phyloP scores from a whole-genome alignment of 2,113 vertebrate genomes.

The Burhinus bistriatus region DNA sequence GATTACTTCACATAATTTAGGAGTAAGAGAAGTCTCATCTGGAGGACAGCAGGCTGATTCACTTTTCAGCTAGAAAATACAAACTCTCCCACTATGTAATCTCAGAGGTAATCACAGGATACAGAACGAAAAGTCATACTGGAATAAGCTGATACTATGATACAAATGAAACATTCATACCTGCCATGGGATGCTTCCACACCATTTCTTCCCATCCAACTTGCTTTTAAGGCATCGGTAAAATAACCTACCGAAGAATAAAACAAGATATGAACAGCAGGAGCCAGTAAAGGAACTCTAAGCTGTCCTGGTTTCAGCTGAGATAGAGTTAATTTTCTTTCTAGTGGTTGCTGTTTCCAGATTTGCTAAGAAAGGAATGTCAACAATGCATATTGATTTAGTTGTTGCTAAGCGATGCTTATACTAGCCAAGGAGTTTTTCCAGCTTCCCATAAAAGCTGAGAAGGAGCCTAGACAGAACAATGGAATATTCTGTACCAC shows the following conservation, averaged over 20 bases:
- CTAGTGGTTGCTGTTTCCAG: neutral
- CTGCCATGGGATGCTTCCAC: slow-evolving; percentile 87
- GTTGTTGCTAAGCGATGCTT: neutral
- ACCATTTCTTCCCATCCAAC: slow-evolving; percentile 82
- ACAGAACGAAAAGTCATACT: neutral
- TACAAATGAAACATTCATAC: slow-evolving; percentile 51
- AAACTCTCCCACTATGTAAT: neutral
- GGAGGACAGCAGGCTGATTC: neutral
- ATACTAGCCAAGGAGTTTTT: neutral
- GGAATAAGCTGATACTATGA: neutral
- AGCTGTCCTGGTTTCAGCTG: neutral
- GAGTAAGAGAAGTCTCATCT: neutral
- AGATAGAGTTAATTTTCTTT: neutral
- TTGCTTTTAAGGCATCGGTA: slow-evolving; percentile 85
- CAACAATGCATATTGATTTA: neutral
- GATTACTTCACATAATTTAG: neutral
- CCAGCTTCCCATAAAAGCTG: neutral
- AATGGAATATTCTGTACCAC: neutral
- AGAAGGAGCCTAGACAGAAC: neutral
- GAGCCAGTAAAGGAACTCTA: neutral
- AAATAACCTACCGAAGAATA: slow-evolving; percentile 78
- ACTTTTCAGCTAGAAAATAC: neutral
- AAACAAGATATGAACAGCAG: neutral
- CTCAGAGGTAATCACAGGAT: neutral
- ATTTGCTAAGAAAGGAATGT: neutral